phyloP scores from a whole-genome alignment of 2,797 vertebrate genomes.

The Anguilla pacifica region DNA sequence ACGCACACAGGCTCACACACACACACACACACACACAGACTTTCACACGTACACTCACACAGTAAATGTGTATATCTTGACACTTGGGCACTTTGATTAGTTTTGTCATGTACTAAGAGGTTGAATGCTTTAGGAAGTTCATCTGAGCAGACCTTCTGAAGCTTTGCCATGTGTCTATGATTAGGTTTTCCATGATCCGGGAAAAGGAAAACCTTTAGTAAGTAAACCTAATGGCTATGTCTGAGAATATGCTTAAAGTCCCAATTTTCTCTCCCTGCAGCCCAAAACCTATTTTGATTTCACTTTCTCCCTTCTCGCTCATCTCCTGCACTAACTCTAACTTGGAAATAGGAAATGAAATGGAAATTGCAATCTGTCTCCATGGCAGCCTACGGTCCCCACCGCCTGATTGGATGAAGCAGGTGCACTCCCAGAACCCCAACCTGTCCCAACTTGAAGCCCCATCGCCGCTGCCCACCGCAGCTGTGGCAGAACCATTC shows the following conservation, averaged over 20 bases:
- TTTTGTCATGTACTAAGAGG: background rate
- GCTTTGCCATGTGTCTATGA: background rate
- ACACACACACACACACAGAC: conserved; percentile 27
- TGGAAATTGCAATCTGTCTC: conserved; percentile 25
- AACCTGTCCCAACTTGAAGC: background rate
- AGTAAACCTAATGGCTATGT: conserved; percentile 9
- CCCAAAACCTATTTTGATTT: conserved; percentile 26
- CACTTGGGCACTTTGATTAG: background rate
- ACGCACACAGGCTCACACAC: background rate
- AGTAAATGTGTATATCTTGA: background rate
- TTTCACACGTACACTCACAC: background rate
- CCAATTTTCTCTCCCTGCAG: background rate
- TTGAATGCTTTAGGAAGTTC: background rate
- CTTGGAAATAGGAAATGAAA: conserved; percentile 33
- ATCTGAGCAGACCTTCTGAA: background rate
- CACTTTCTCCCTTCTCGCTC: background rate
- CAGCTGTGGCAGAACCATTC: conserved; percentile 6
- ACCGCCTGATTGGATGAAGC: conserved; percentile 16
- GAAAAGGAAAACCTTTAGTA: background rate
- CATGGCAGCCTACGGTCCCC: background rate
- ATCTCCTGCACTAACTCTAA: conserved; percentile 14
- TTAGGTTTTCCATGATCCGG: background rate
- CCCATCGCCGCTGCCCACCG: background rate
- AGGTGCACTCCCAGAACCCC: background rate
- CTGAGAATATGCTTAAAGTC: conserved; percentile 6